Evolutionary conservation across 2,888 invertebrate species (phyloP).

Genomic region (Tinea semifulvella): DNA sequence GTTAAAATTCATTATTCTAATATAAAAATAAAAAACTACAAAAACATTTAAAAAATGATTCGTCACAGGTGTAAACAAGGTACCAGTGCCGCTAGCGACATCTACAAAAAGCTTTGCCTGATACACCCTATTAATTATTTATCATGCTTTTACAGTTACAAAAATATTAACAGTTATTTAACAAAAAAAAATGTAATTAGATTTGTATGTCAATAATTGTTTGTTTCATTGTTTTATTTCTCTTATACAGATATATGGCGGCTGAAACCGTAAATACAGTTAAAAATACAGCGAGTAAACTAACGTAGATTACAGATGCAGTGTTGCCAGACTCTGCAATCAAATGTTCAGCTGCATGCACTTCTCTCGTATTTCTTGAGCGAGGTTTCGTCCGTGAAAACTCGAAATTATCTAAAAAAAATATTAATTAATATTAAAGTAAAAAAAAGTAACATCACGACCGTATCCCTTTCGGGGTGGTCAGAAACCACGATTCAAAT

Average conservation of each 20-base stretch:
- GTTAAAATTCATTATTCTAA: too few relatives aligned
- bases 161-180: not conserved
- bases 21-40: too few relatives aligned
- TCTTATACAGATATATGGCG: constrained; percentile 30
- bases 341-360: constrained; percentile 25
- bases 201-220: constrained; percentile 15
- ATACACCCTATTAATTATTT: too few relatives aligned
- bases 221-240: constrained; percentile 21
- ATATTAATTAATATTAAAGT: not conserved
- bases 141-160: too few relatives aligned
- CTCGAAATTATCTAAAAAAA: constrained; percentile 47
- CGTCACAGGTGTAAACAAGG: too few relatives aligned
- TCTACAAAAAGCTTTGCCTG: too few relatives aligned
- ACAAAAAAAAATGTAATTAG: not conserved
- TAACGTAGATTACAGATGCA: constrained; percentile 31
- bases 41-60: too few relatives aligned
- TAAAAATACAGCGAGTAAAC: constrained; percentile 32
- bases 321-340: constrained; percentile 25
- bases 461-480: too few relatives aligned
- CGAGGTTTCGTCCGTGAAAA: constrained; percentile 42
- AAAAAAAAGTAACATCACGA: too few relatives aligned
- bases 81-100: too few relatives aligned
- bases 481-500: too few relatives aligned
- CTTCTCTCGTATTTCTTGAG: constrained; percentile 42
- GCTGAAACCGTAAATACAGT: constrained; percentile 34